Base-by-base conservation (phyloP, 2,797 vertebrate species). In the Pelodytes ibericus region DNA sequence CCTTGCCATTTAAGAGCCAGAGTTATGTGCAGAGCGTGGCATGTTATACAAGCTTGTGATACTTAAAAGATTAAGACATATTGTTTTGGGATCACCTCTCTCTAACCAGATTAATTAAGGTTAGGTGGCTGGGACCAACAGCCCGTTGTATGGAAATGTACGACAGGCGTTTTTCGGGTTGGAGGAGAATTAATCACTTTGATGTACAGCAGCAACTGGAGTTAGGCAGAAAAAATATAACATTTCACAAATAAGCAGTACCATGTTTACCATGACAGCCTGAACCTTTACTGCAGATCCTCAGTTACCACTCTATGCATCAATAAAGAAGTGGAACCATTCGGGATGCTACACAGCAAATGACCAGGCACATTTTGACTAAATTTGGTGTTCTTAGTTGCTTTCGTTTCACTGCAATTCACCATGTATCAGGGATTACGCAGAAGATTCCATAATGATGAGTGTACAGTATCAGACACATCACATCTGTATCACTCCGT, bases 401-500 rank as follows among this genome's bases (percentile, higher is more conserved):
- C n/a, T n/a, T n/a, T n/a, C n/a, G n/a, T n/a, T n/a, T n/a, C n/a
- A n/a, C 11, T 27, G 22, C 10, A 18, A n/a, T n/a, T 60, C 58
- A 30, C 58, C 3, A 24, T n/a, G 27, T 18, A 60, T n/a, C 26
- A 18, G 0, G 18, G 26, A 60, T 60, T 60, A 13, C 24, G 13
- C 10, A 47, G 11, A 41, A 53, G 24, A 53, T 39, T 53, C 53
- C 33, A 24, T 64, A 13, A 41, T 27, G 58, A 22, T 49, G 29
- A 13, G 31, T 72, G 58, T 53, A 72, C 36, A 62, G 13, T 62
- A 63, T 25, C 29, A 39, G 20, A 63, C 60, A 73, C 20, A 31
- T 36, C 51, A 39, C 71, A 62, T 73, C 72, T 41, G 72, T 73
- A 64, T 51, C 30, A 56, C 51, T 56, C 27, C 7, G 53, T 24